phyloP scores from a whole-genome alignment of 2,888 invertebrate genomes.

The Oxyteleia sp. region DNA sequence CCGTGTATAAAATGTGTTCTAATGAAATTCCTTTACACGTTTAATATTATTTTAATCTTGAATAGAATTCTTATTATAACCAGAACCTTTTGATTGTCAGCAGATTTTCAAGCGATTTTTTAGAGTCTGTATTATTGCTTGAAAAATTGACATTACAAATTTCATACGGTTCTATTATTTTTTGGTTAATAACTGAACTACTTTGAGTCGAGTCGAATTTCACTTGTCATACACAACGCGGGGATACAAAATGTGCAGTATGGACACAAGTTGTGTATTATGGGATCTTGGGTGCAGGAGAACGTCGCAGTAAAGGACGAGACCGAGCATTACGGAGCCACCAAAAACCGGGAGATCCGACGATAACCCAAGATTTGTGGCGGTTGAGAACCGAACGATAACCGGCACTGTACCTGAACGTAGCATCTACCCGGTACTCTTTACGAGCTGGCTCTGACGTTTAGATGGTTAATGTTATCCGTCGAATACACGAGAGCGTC shows the following conservation, averaged over 20 bases:
- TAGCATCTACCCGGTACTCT: slow-evolving; percentile 69
- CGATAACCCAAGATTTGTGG: slow-evolving; percentile 85
- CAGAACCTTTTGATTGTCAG: no score
- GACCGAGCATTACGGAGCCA: slow-evolving; percentile 81
- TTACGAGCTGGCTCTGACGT: slow-evolving; percentile 74
- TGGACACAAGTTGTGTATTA: slow-evolving; percentile 73
- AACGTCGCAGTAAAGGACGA: slow-evolving; percentile 65
- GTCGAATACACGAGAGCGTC: slow-evolving; percentile 68
- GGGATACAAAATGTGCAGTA: slow-evolving; percentile 54
- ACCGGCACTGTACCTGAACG: slow-evolving; percentile 77
- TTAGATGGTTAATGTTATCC: slow-evolving; percentile 73
- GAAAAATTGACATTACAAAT: no score
- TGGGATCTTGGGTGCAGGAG: slow-evolving; percentile 70
- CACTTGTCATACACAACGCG: slow-evolving; percentile 59
- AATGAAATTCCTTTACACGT: no score
- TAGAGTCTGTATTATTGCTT: no score
- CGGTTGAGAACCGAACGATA: slow-evolving; percentile 83
- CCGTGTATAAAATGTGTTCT: no score
- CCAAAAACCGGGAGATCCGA: slow-evolving; percentile 84
- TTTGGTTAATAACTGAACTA: no score
- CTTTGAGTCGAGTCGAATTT: slow-evolving; percentile 42
- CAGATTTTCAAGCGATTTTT: no score
- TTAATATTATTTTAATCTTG: no score
- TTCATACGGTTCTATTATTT: no score
- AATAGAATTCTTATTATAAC: no score